Percentiles rank a stretch among this genome's conserved stretches.
phyloP scores from a whole-genome alignment of 2,113 vertebrate species.

The Platysteira castanea region DNA sequence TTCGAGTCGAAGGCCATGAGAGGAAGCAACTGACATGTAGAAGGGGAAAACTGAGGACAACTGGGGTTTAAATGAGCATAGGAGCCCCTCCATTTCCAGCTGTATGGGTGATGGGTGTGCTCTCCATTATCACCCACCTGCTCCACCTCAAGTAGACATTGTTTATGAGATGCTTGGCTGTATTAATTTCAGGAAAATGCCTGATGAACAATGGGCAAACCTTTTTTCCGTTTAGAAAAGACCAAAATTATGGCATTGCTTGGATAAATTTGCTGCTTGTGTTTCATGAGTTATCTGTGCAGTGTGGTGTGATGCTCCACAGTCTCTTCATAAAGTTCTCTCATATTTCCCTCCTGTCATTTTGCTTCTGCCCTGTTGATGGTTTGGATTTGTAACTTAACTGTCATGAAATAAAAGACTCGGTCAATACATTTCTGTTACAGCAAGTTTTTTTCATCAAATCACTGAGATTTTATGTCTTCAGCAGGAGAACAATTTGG shows the following conservation, averaged over 20 bases:
- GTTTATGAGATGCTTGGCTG: background rate
- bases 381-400: background rate
- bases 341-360: background rate
- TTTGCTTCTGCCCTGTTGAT: background rate
- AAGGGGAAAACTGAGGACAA: background rate
- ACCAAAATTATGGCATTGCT: background rate
- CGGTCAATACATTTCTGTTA: background rate
- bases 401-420: background rate
- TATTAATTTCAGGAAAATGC: background rate
- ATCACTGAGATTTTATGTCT: background rate
- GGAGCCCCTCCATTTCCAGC: background rate
- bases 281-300: background rate
- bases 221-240: background rate
- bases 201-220: background rate
- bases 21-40: background rate
- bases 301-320: fast-evolving
- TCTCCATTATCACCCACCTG: background rate
- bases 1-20: background rate
- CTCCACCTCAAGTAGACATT: background rate
- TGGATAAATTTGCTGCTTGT: background rate
- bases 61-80: background rate
- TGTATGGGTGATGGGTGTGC: fast-evolving
- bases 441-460: background rate
- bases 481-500: background rate
- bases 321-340: background rate